These are phyloP conservation scores for Asarcornis scutulata DNA, from an alignment of 2,113 vertebrate genomes.

Conservation along the genomic window DNA sequence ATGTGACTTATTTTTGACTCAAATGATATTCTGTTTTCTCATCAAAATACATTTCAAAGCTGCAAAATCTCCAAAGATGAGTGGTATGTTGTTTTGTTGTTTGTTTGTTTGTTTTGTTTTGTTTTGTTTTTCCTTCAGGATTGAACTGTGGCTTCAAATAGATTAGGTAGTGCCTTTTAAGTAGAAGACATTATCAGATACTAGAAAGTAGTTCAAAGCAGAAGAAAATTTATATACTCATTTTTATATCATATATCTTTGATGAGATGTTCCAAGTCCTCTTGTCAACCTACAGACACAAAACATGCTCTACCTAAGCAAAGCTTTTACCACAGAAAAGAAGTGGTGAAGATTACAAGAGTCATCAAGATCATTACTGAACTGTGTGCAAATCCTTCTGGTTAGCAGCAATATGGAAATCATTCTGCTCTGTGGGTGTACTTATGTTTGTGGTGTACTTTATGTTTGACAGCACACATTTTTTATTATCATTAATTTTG, in stretches of 20 bases:
- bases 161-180: neutral
- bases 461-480: neutral
- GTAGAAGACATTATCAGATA: neutral
- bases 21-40: neutral
- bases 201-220: neutral
- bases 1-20: neutral
- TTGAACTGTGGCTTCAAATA: neutral
- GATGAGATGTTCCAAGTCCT: neutral
- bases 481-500: neutral
- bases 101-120: neutral
- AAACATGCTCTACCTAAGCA: neutral
- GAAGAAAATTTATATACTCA: neutral
- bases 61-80: neutral
- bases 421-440: neutral
- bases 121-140: neutral
- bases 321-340: neutral
- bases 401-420: neutral
- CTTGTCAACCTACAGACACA: neutral
- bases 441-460: neutral
- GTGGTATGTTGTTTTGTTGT: rapidly evolving
- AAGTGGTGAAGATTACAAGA: neutral
- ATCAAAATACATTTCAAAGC: neutral
- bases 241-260: neutral
- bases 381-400: neutral
- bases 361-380: neutral